Evolutionary conservation across 2,113 vertebrate species (phyloP), one percentile per base, ranked within the genome.

Genomic region (Pedionomus torquatus): DNA sequence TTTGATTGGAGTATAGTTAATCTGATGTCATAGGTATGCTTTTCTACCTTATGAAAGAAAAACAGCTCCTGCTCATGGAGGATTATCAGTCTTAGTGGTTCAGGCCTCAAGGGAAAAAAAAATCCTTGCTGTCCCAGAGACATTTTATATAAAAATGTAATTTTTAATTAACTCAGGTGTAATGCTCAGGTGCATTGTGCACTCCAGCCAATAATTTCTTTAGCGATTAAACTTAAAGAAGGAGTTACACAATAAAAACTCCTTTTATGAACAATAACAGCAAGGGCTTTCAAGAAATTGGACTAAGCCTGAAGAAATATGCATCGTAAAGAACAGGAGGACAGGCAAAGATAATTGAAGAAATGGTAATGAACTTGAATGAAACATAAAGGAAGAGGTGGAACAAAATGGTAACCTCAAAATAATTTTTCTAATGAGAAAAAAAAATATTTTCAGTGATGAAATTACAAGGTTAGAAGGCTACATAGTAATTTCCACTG

Each of bases 101-200:
- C 24, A 75, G 39, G 13, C 30, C 33, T 66, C 13, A n/a, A 25
- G 7, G 6, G 7, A 10, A 14, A 19, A 46, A 57, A 61, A 48
- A 33, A 6, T 74, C 10, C 7, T 51, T 49, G 4, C 23, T 70
- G 19, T 65, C 46, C 21, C 18, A 66, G 51, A 51, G 6, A 39
- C 4, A 48, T 66, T 80, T 76, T 69, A 39, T 54, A 70, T 39
- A 19, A 74, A 78, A 95, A 13, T 54, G 16, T 77, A 63, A 41
- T 83, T 89, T 93, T 92, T 74, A 83, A 92, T 90, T 95, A 92
- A 66, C 39, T 92, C 4, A 33, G 41, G 41, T 77, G 30, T 64
- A 37, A 28, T 80, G 5, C 58, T 83, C 46, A 58, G 24, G 17
- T 74, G 41, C 7, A 20, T 83, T 69, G 58, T 75, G 48, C 39